Evolutionary conservation across 92 coral and sea anemone species (phyloP).

Genomic region (Porites divaricata): DNA sequence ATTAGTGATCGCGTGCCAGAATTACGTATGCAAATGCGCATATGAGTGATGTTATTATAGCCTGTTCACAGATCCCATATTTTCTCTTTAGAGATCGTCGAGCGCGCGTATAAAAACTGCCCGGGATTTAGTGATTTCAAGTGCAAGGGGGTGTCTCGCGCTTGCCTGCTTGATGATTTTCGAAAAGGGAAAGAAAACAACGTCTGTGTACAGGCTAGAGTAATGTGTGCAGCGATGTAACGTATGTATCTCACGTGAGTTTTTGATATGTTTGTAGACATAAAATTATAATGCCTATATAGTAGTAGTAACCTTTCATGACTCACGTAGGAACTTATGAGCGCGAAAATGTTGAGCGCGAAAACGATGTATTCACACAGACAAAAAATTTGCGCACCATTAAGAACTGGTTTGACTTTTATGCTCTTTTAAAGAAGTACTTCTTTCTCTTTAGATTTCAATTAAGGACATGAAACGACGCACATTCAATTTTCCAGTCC

Average conservation of each 20-base stretch:
- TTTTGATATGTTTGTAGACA: background rate
- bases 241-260: too few species aligned
- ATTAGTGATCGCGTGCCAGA: too few species aligned
- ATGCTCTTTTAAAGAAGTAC: background rate
- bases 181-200: too few species aligned
- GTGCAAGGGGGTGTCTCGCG: too few species aligned
- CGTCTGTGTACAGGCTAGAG: background rate
- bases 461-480: constrained; percentile 75
- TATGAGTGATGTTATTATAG: background rate
- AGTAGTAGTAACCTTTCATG: background rate
- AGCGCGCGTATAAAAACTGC: too few species aligned
- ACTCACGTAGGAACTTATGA: background rate
- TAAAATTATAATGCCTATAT: too few species aligned
- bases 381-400: too few species aligned
- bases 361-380: background rate
- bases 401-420: too few species aligned
- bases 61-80: too few species aligned
- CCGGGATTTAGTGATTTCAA: too few species aligned
- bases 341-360: background rate
- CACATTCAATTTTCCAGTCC: constrained; percentile 72
- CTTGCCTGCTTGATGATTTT: too few species aligned
- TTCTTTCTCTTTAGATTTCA: constrained; percentile 44
- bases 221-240: background rate
- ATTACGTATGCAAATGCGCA: background rate
- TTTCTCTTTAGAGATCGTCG: too few species aligned